phyloP scores from a whole-genome alignment of 1,140 invertebrate genomes.

The Lordiphosa collinella region DNA sequence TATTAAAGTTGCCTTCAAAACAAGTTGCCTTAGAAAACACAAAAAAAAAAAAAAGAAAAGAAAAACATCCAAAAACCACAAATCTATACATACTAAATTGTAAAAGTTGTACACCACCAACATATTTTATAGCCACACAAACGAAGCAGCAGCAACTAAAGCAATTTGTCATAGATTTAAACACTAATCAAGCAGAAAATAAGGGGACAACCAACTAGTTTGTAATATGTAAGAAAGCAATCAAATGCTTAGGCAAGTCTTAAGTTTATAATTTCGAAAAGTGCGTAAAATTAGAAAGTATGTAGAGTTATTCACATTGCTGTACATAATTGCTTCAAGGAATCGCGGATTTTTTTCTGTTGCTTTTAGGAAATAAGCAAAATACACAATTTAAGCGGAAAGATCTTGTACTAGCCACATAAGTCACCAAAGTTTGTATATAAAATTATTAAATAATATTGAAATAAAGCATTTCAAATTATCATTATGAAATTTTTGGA shows the following conservation, averaged over 20 bases:
- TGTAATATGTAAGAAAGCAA: conserved; percentile 44
- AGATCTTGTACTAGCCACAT: conserved; percentile 40
- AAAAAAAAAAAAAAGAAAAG: conserved; percentile 36
- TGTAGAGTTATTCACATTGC: conserved; percentile 1
- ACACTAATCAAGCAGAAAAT: conserved; percentile 1
- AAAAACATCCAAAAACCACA: conserved; percentile 29
- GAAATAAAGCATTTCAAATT: conserved; percentile 63
- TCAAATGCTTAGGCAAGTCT: conserved; percentile 26
- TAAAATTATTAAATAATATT: conserved; percentile 42
- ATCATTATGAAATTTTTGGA: conserved; percentile 5
- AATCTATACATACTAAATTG: background rate
- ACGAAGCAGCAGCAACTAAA: conserved; percentile 9
- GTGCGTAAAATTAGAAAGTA: background rate
- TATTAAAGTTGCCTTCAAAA: conserved; percentile 71
- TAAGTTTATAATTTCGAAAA: too few relatives aligned
- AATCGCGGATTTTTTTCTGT: conserved; percentile 7
- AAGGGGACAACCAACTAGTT: conserved; percentile 32
- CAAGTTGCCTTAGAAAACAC: conserved; percentile 64
- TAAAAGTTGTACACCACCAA: conserved; percentile 22
- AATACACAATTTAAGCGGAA: conserved; percentile 5
- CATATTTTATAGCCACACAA: conserved; percentile 25
- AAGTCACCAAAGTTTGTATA: conserved; percentile 71
- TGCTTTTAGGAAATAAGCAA: conserved; percentile 2
- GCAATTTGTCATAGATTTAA: conserved; percentile 37
- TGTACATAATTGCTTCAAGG: too few relatives aligned